A percentile compares a stretch with the other conserved stretches of the same genome.
These are phyloP conservation scores for Pogona vitticeps DNA, from an alignment of 2,113 vertebrate genomes.

Conservation along the genomic window DNA sequence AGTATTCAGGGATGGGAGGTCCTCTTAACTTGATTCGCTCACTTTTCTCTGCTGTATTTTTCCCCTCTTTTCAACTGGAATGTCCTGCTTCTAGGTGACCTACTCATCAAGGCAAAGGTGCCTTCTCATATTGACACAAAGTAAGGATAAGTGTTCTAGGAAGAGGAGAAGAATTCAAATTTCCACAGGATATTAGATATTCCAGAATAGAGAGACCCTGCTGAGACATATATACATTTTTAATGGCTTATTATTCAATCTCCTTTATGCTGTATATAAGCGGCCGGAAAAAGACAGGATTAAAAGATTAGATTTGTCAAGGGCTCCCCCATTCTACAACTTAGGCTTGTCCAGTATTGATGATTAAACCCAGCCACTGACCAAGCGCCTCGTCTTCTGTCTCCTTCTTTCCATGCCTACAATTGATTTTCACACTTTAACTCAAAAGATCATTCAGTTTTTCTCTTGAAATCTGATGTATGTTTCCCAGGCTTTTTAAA, in stretches of 20 bases:
- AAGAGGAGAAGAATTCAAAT: slow-evolving; percentile 54
- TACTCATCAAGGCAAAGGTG: neutral
- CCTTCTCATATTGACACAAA: neutral
- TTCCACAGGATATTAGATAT: slow-evolving; percentile 43
- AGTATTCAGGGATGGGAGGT: too few relatives aligned
- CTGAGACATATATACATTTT: slow-evolving; percentile 67
- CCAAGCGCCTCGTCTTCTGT: slow-evolving; percentile 43
- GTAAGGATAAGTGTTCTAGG: neutral
- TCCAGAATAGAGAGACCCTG: slow-evolving; percentile 55
- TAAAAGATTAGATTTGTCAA: slow-evolving; percentile 73
- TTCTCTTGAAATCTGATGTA: slow-evolving; percentile 58
- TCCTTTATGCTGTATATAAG: slow-evolving; percentile 59
- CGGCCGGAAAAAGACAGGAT: slow-evolving; percentile 62
- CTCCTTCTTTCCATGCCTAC: slow-evolving; percentile 59
- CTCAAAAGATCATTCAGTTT: slow-evolving; percentile 51
- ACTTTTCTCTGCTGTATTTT: neutral
- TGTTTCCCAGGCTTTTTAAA: neutral
- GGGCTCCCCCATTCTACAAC: slow-evolving; percentile 1
- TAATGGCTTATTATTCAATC: slow-evolving; percentile 53
- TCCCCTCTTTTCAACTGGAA: neutral
- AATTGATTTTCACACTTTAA: slow-evolving; percentile 70
- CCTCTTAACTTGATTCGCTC: slow-evolving; percentile 12
- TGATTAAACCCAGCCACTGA: slow-evolving; percentile 61
- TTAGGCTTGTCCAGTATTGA: slow-evolving; percentile 58
- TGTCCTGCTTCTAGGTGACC: neutral